Conservation (phyloP, 2,113 vertebrate species). For the Boleophthalmus pectinirostris region DNA sequence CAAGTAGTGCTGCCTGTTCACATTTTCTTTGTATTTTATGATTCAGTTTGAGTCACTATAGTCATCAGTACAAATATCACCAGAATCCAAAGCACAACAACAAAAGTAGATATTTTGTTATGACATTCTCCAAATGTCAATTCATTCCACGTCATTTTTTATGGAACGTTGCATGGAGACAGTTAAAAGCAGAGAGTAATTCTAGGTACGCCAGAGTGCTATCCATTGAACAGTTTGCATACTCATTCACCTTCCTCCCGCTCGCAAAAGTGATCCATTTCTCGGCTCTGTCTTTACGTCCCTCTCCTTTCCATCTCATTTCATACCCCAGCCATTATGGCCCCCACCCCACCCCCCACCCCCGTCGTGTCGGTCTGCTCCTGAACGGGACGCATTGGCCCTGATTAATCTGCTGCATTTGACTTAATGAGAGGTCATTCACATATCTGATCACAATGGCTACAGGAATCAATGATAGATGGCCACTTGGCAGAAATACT, state of each 20-base stretch:
- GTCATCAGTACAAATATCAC: background rate
- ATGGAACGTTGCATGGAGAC: background rate
- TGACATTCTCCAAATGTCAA: background rate
- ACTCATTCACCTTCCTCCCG: conserved; percentile 31
- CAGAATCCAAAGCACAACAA: background rate
- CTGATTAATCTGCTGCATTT: conserved; percentile 73
- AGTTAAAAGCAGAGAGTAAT: conserved; percentile 34
- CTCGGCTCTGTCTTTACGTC: conserved; percentile 53
- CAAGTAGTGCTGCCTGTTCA: background rate
- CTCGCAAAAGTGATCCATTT: conserved; percentile 56
- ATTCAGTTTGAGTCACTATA: background rate
- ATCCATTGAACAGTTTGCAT: conserved; percentile 26
- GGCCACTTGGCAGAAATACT: conserved; percentile 66
- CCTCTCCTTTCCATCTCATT: conserved; percentile 65
- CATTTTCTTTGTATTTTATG: background rate
- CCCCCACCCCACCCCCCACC: conserved; percentile 54
- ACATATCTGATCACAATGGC: conserved; percentile 73
- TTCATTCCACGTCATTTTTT: background rate
- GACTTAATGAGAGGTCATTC: conserved; percentile 76
- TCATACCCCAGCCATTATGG: conserved; percentile 70
- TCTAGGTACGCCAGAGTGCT: conserved; percentile 15
- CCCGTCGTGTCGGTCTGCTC: conserved; percentile 55
- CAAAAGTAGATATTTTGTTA: background rate
- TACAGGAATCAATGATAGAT: conserved; percentile 74
- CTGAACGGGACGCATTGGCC: conserved; percentile 63